These are phyloP conservation scores for Serinus canaria DNA, from an alignment of 2,113 vertebrate genomes.

Conservation along the genomic window DNA sequence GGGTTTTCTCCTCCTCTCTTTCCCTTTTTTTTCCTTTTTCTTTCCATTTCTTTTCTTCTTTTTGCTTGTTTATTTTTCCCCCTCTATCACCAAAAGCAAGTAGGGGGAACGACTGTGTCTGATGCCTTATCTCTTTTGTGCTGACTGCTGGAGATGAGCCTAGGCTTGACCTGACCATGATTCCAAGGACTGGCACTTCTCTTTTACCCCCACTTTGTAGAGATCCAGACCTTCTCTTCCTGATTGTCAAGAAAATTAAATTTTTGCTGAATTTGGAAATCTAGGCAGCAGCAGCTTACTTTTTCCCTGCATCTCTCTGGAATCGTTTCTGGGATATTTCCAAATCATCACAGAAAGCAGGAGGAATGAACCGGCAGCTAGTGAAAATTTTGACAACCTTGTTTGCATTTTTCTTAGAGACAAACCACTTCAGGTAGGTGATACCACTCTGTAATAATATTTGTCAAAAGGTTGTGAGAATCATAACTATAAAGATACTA, in stretches of 20 bases:
- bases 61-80: not conserved
- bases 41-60: not conserved
- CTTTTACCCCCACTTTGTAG: constrained; percentile 72
- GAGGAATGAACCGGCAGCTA: constrained; percentile 93
- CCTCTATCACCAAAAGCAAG: constrained; percentile 41
- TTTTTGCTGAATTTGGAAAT: constrained; percentile 71
- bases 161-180: constrained; percentile 84
- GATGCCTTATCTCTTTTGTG: constrained; percentile 66
- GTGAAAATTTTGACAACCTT: constrained; percentile 92
- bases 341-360: constrained; percentile 82
- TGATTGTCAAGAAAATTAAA: constrained; percentile 75
- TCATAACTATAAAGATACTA: constrained; percentile 50
- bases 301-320: constrained; percentile 70
- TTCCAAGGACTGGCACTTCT: constrained; percentile 79
- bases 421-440: constrained; percentile 92
- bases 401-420: constrained; percentile 89
- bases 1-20: not conserved
- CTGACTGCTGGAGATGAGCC: constrained; percentile 76
- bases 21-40: rapidly evolving
- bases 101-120: constrained; percentile 47
- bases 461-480: constrained; percentile 43
- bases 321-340: constrained; percentile 80
- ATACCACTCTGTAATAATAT: constrained; percentile 65
- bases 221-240: constrained; percentile 72
- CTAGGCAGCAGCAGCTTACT: constrained; percentile 75